Base-by-base conservation (phyloP, 1,140 invertebrate species). In the Drosophila biarmipes region DNA sequence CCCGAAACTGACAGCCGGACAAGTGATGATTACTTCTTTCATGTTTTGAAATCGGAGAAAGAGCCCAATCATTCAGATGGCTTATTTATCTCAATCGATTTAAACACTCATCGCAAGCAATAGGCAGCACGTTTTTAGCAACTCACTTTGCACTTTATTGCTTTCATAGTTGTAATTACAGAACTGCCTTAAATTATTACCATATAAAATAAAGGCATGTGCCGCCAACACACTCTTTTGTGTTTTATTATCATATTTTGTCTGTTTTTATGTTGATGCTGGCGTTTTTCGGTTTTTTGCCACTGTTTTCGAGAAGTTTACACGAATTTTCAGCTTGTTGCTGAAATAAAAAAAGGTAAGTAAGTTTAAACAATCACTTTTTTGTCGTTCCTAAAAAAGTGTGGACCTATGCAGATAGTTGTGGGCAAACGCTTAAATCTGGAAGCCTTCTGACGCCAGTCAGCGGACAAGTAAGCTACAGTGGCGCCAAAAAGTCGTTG, bases 321-420 rank as follows among this genome's bases (percentile, higher is more conserved):
- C 82, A 86, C 63, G 82, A 82, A 86, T 86, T 87, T 87, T 81
- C 82, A 86, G 74, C 82, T 86, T 86, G 82, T 86, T 86, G 82
- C 69, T 78, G 86, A 87, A 86, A 77, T 58, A 52, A 53, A 52
- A 75, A 75, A 75, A 80, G 58, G 58, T 40, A 21, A 15, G 34
- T 35, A 53, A 58, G 49, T 54, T 64, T 56, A 75, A 78, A 81
- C 64, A 86, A 63, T 78, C 59, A 24, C 54, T 73, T 78, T 82
- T 87, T 77, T 74, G 57, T 49, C 63, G 66, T 42, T 55, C 21
- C 11, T 37, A 49, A 59, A 62, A 73, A 54, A 62, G 24, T 54
- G 56, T 74, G 31, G 35, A 68, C 45, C 49, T 57, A 38, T 51
- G 58, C 59, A 73, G 55, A 68, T 62, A 78, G 31, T 76, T 66